Evolutionary conservation across 2,888 invertebrate genomes (phyloP).

Genomic region (Brassicogethes aeneus): DNA sequence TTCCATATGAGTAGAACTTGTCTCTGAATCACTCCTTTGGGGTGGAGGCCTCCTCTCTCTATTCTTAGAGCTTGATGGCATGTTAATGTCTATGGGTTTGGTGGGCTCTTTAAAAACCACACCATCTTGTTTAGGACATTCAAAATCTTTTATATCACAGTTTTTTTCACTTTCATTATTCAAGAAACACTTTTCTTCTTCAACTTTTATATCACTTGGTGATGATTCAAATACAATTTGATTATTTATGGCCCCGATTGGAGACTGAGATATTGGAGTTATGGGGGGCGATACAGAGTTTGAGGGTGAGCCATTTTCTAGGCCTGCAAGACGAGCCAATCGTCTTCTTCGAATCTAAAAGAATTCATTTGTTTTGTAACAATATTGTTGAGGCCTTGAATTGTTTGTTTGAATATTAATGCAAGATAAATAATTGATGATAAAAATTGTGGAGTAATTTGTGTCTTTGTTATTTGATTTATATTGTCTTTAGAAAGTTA

Average conservation of each 20-base stretch:
- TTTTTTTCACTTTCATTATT: conserved; percentile 15
- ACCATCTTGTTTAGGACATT: conserved; percentile 7
- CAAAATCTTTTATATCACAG: conserved; percentile 11
- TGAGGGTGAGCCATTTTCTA: conserved; percentile 46
- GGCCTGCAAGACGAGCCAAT: conserved; percentile 60
- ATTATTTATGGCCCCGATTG: conserved; percentile 21
- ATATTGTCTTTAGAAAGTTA: too few species aligned
- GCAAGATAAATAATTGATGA: too few species aligned
- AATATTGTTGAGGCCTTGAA: too few species aligned
- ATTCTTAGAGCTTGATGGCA: conserved; percentile 31
- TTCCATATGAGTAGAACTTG: conserved; percentile 48
- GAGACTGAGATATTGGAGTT: conserved; percentile 42
- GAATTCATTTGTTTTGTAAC: too few species aligned
- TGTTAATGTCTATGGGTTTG: conserved; percentile 35
- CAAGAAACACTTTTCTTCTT: conserved; percentile 8
- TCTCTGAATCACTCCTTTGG: conserved; percentile 41
- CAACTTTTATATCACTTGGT: too few species aligned
- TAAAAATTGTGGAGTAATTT: too few species aligned
- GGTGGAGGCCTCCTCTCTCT: conserved; percentile 26
- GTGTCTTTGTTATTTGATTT: too few species aligned
- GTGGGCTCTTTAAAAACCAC: conserved; percentile 35
- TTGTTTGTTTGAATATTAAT: too few species aligned
- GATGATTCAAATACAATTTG: neutral
- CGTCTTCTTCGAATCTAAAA: conserved; percentile 68
- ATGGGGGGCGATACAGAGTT: conserved; percentile 42